A percentile compares a stretch with the other conserved stretches of the same genome.
Evolutionary conservation across 2,113 vertebrate species (phyloP).

Genomic region (Epinephelus fuscoguttatus): DNA sequence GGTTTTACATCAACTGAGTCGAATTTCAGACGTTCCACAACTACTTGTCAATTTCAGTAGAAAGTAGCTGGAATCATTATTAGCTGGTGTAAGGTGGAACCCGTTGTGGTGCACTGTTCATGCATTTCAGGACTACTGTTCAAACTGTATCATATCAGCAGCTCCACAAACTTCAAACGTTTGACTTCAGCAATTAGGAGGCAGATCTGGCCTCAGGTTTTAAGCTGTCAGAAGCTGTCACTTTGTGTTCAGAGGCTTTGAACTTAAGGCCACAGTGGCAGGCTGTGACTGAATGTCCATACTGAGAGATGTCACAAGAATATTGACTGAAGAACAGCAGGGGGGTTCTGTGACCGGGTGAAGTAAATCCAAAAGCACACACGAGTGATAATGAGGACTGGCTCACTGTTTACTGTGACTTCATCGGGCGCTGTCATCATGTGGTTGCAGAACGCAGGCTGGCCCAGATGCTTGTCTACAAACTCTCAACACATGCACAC

Average conservation of each 20-base stretch:
- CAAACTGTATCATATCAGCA: slow-evolving; percentile 29
- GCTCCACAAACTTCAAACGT: slow-evolving; percentile 36
- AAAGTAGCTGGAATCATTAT: not conserved
- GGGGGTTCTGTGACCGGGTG: slow-evolving; percentile 53
- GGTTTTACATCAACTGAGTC: not conserved
- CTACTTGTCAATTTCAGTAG: not conserved
- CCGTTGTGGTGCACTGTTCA: not conserved
- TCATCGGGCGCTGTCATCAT: slow-evolving; percentile 78
- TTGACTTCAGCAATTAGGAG: slow-evolving; percentile 43
- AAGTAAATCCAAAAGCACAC: slow-evolving; percentile 71
- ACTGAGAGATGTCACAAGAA: slow-evolving; percentile 51
- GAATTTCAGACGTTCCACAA: not conserved
- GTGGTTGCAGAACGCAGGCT: slow-evolving; percentile 67
- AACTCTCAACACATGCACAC: slow-evolving; percentile 40
- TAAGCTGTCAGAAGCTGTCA: slow-evolving; percentile 54
- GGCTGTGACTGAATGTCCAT: slow-evolving; percentile 36
- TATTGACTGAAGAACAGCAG: slow-evolving; percentile 61
- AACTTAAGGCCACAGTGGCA: slow-evolving; percentile 33
- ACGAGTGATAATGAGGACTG: slow-evolving; percentile 77
- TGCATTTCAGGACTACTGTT: not conserved
- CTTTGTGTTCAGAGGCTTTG: slow-evolving; percentile 41
- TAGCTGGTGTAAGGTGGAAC: not conserved
- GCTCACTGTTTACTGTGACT: slow-evolving; percentile 78
- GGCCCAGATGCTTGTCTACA: slow-evolving; percentile 69
- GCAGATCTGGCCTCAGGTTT: slow-evolving; percentile 32